Evolutionary conservation across 1,140 invertebrate species (phyloP).

Genomic region (Camponotus pennsylvanicus): DNA sequence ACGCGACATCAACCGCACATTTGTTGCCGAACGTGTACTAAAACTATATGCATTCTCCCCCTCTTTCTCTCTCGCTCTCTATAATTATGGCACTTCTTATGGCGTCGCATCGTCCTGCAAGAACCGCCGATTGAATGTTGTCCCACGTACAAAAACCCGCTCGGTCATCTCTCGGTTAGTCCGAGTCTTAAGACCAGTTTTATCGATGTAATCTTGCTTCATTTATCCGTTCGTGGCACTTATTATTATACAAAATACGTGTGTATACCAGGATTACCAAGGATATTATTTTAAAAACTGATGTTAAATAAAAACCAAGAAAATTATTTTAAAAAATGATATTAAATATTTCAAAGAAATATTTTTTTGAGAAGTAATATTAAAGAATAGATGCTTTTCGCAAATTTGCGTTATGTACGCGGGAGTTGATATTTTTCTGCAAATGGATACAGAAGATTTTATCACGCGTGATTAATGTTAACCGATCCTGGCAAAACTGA

Average conservation of each 20-base stretch:
- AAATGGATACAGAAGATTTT: neutral
- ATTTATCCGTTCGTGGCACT: neutral
- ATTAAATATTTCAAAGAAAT: neutral
- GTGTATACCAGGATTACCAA: neutral
- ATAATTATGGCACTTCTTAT: slow-evolving; percentile 34
- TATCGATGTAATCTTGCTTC: neutral
- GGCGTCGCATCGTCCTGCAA: neutral
- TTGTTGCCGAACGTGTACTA: neutral
- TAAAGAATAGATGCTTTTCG: neutral
- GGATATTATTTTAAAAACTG: neutral
- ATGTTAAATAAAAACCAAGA: neutral
- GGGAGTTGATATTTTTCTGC: neutral
- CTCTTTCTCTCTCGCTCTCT: neutral
- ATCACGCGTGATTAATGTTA: slow-evolving; percentile 2
- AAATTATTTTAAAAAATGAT: neutral
- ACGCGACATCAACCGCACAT: neutral
- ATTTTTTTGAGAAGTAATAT: neutral
- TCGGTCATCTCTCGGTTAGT: neutral
- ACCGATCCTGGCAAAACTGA: slow-evolving; percentile 21
- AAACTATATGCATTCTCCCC: neutral
- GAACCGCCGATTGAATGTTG: slow-evolving; percentile 36
- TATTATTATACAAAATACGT: neutral
- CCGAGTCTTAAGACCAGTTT: slow-evolving; percentile 2
- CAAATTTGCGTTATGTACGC: neutral
- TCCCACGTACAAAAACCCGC: slow-evolving; percentile 28